Evolutionary conservation across 2,888 invertebrate species (phyloP).

Genomic region (Cacoxenus indagator): DNA sequence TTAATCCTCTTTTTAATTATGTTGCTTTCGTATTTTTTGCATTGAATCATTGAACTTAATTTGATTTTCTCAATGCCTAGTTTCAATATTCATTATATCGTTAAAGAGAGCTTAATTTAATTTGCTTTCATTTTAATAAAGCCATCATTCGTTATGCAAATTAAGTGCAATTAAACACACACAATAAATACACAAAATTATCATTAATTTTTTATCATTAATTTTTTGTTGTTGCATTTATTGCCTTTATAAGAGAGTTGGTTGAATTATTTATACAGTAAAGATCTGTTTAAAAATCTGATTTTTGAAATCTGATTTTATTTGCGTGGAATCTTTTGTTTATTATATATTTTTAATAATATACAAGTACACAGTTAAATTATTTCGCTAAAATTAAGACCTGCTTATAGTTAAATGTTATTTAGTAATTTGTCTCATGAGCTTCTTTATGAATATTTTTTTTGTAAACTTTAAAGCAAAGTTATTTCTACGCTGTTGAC

Average conservation of each 20-base stretch:
- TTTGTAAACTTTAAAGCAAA: too few relatives aligned
- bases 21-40: neutral
- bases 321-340: neutral
- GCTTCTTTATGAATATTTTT: neutral
- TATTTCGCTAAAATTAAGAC: too few relatives aligned
- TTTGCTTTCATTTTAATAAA: constrained; percentile 8
- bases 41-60: neutral
- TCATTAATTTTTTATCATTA: neutral
- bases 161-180: neutral
- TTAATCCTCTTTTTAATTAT: too few relatives aligned
- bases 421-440: constrained; percentile 1
- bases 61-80: neutral
- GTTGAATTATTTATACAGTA: neutral
- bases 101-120: constrained; percentile 11
- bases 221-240: neutral
- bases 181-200: too few relatives aligned
- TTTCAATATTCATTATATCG: constrained; percentile 22
- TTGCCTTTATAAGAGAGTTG: neutral
- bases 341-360: neutral
- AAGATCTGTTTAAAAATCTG: neutral
- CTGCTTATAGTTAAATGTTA: neutral
- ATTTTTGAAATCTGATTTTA: neutral
- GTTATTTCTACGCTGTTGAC: neutral
- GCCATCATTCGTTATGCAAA: constrained; percentile 21
- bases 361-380: too few relatives aligned